phyloP scores from a whole-genome alignment of 2,113 vertebrate species.

The Climacteris rufus region DNA sequence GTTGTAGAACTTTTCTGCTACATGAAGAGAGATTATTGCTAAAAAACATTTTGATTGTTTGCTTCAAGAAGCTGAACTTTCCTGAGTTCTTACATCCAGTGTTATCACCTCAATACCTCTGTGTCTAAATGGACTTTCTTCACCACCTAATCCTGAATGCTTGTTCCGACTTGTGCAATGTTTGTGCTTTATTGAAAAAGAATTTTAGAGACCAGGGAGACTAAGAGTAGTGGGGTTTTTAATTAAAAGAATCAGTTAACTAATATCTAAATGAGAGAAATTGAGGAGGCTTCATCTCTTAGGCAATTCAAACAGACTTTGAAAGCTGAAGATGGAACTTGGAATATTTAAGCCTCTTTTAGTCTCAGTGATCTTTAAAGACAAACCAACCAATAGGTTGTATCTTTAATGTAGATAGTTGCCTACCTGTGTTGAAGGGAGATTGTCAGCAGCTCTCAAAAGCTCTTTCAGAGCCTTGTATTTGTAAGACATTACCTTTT shows the following conservation, averaged over 20 bases:
- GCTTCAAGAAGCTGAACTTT: not conserved
- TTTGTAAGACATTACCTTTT: not conserved
- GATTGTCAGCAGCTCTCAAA: not conserved
- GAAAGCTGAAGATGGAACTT: not conserved
- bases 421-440: not conserved
- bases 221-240: fast-evolving
- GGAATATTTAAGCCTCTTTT: not conserved
- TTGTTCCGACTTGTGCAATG: not conserved
- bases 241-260: not conserved
- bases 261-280: not conserved
- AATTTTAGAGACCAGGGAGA: not conserved
- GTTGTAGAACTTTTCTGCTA: not conserved
- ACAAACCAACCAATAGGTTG: not conserved
- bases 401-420: not conserved
- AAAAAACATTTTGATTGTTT: not conserved
- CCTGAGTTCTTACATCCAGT: not conserved
- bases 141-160: not conserved
- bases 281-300: not conserved
- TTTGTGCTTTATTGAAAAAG: not conserved
- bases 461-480: not conserved
- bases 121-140: not conserved
- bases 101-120: not conserved
- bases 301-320: not conserved
- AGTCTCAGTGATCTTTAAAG: not conserved
- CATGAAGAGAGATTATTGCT: not conserved